These are phyloP conservation scores for Lagopus muta DNA, from an alignment of 2,113 vertebrate species.

Conservation along the genomic window DNA sequence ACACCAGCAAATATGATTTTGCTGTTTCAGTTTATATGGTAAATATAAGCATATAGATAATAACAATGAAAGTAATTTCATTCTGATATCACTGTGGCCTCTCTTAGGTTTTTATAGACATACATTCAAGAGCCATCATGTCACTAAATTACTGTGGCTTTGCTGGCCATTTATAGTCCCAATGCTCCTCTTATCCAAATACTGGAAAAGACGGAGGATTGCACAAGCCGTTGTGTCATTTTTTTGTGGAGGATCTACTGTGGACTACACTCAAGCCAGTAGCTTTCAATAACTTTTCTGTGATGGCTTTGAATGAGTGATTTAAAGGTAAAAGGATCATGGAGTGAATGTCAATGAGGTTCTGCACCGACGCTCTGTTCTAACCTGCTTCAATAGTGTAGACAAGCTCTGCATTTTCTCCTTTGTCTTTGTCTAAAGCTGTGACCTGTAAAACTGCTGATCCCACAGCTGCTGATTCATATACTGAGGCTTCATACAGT, in stretches of 20 bases:
- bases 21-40: background rate
- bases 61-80: background rate
- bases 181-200: background rate
- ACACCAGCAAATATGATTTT: background rate
- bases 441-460: slow-evolving; percentile 94
- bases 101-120: background rate
- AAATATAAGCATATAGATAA: background rate
- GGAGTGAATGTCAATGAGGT: background rate
- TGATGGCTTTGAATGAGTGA: background rate
- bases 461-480: slow-evolving; percentile 95
- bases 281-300: background rate
- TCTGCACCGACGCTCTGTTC: background rate
- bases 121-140: background rate
- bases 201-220: background rate
- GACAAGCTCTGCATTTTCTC: slow-evolving; percentile 91
- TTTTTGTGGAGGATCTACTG: background rate
- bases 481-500: slow-evolving; percentile 91
- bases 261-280: background rate
- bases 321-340: background rate
- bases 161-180: background rate
- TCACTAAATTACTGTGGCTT: background rate
- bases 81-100: background rate
- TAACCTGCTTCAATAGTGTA: slow-evolving; percentile 95
- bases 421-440: slow-evolving; percentile 96
- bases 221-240: background rate